These are phyloP conservation scores for Picathartes gymnocephalus DNA, from an alignment of 2,113 vertebrate genomes.

Conservation along the genomic window DNA sequence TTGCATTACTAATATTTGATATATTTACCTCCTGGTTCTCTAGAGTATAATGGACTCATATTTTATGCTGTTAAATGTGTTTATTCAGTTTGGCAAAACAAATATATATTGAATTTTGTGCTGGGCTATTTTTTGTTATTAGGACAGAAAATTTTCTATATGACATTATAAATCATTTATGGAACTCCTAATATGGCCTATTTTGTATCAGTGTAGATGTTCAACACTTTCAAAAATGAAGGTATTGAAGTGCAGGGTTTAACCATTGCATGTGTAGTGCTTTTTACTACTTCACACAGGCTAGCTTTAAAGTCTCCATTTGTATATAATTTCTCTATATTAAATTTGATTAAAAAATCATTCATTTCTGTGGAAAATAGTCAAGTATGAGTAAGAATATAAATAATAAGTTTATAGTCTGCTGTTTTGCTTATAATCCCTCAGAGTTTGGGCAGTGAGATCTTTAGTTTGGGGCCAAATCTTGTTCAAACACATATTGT, in stretches of 20 bases:
- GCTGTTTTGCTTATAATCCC: neutral
- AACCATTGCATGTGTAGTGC: accelerated
- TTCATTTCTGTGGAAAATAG: neutral
- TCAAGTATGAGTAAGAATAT: neutral
- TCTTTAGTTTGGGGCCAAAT: neutral
- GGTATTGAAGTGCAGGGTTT: neutral
- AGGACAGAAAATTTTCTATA: neutral
- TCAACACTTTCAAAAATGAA: neutral
- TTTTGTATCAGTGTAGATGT: neutral
- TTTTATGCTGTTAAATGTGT: neutral
- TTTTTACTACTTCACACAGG: neutral
- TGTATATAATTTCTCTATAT: neutral
- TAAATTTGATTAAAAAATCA: neutral
- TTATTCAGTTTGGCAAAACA: neutral
- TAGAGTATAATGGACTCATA: neutral
- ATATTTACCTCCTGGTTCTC: neutral
- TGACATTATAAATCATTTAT: neutral
- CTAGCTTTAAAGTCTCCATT: neutral
- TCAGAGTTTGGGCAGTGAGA: neutral
- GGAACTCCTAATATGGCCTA: neutral
- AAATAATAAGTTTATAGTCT: neutral
- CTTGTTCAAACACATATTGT: neutral
- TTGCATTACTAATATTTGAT: neutral
- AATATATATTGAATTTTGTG: neutral
- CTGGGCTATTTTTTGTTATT: neutral